These are phyloP conservation scores for Drosophila parvula DNA, from an alignment of 1,140 invertebrate genomes.

Conservation along the genomic window DNA sequence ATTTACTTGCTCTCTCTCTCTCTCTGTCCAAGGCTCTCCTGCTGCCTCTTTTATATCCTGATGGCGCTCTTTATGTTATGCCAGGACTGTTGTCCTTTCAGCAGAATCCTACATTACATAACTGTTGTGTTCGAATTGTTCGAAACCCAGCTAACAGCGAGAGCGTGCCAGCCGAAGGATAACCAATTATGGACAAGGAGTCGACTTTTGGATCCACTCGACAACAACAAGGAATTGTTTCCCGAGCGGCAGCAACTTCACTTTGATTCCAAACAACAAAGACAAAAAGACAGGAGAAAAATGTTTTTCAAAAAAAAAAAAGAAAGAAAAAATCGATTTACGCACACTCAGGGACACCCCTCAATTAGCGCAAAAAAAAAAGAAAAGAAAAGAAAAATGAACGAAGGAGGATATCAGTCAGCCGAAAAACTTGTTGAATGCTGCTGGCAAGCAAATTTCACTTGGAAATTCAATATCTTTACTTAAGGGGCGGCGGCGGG, in stretches of 20 bases:
- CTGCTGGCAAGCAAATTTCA: slow-evolving; percentile 48
- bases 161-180: not conserved
- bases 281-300: slow-evolving; percentile 1
- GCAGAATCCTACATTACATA: slow-evolving; percentile 53
- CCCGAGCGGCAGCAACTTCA: slow-evolving; percentile 4
- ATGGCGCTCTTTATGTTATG: not conserved
- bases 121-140: slow-evolving; percentile 36
- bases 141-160: slow-evolving; percentile 25
- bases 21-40: slow-evolving; percentile 1
- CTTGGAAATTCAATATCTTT: slow-evolving; percentile 70
- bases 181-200: slow-evolving; percentile 17
- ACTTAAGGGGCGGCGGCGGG: not conserved
- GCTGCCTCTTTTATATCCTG: slow-evolving; percentile 1
- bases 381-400: slow-evolving; percentile 1
- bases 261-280: slow-evolving; percentile 22
- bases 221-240: slow-evolving; percentile 4
- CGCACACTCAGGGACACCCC: slow-evolving; percentile 1
- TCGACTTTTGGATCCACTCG: slow-evolving; percentile 1
- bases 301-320: not conserved
- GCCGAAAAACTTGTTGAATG: slow-evolving; percentile 68
- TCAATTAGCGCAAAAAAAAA: slow-evolving; percentile 39
- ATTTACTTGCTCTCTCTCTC: not conserved
- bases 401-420: slow-evolving; percentile 16
- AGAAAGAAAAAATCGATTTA: slow-evolving; percentile 14
- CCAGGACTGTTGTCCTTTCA: slow-evolving; percentile 6